These are phyloP conservation scores for Batillaria attramentaria DNA, from an alignment of 1,140 invertebrate species.

Conservation along the genomic window DNA sequence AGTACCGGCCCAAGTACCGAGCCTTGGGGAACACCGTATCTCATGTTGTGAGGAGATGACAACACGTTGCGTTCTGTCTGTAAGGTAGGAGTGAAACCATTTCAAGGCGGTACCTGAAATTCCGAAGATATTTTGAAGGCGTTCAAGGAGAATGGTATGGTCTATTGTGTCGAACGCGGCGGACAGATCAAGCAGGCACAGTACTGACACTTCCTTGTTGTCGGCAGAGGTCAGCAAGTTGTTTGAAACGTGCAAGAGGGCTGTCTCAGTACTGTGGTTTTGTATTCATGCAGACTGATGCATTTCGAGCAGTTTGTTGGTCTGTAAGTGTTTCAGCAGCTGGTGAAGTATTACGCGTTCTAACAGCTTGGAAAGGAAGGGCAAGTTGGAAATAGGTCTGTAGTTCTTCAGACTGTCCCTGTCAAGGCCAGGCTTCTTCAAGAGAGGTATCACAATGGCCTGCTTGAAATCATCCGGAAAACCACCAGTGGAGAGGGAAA, in stretches of 20 bases:
- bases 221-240: not conserved
- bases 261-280: not conserved
- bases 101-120: too few relatives aligned
- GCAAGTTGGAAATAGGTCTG: conserved; percentile 22
- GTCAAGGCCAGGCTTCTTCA: conserved; percentile 31
- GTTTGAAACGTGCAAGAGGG: not conserved
- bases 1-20: too few relatives aligned
- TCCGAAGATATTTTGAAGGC: too few relatives aligned
- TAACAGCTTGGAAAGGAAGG: conserved; percentile 20
- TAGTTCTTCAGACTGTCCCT: conserved; percentile 19
- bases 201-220: not conserved
- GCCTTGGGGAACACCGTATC: too few relatives aligned
- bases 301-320: too few relatives aligned
- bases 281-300: not conserved
- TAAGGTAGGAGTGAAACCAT: too few relatives aligned
- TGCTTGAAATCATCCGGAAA: conserved; percentile 3
- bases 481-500: not conserved
- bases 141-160: not conserved
- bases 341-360: conserved; percentile 13
- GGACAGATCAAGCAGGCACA: conserved; percentile 10
- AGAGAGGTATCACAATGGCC: not conserved
- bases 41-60: too few relatives aligned
- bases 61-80: too few relatives aligned
- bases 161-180: not conserved
- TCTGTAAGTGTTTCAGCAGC: not conserved